Conservation (phyloP, 2,797 vertebrate genomes). For the Oryzias sinensis region DNA sequence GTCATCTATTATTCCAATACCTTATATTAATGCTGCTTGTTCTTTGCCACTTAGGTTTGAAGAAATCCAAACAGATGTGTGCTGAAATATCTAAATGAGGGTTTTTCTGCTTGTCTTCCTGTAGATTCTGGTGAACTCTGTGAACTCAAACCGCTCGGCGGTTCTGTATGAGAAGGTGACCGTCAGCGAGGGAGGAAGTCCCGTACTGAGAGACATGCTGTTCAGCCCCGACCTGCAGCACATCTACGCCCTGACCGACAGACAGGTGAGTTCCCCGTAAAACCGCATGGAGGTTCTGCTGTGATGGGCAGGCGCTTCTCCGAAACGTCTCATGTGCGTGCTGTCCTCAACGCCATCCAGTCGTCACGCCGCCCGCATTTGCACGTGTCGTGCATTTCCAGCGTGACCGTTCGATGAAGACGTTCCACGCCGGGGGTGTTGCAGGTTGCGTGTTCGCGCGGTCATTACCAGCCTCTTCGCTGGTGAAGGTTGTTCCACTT, state of each 20-base stretch:
- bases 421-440: conserved; percentile 39
- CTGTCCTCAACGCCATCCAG: conserved; percentile 20
- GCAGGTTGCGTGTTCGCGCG: conserved; percentile 44
- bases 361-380: conserved; percentile 21
- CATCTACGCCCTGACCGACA: conserved; percentile 92
- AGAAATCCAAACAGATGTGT: background rate
- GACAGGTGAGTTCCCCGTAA: conserved; percentile 79
- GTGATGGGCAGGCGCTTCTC: no score
- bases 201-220: conserved; percentile 88
- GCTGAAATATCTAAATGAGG: conserved; percentile 5
- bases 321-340: conserved; percentile 6
- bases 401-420: conserved; percentile 35
- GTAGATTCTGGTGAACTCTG: conserved; percentile 90
- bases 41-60: background rate
- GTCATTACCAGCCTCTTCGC: conserved; percentile 62
- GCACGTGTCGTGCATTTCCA: conserved; percentile 15
- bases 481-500: conserved; percentile 55
- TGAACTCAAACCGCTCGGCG: conserved; percentile 69
- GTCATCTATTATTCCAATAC: background rate
- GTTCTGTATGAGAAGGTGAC: conserved; percentile 91
- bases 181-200: conserved; percentile 84
- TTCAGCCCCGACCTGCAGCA: conserved; percentile 90
- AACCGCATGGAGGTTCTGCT: background rate
- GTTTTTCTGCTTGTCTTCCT: conserved; percentile 17
- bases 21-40: background rate